Conservation (phyloP, 2,113 vertebrate species). For the Aegypius monachus region DNA sequence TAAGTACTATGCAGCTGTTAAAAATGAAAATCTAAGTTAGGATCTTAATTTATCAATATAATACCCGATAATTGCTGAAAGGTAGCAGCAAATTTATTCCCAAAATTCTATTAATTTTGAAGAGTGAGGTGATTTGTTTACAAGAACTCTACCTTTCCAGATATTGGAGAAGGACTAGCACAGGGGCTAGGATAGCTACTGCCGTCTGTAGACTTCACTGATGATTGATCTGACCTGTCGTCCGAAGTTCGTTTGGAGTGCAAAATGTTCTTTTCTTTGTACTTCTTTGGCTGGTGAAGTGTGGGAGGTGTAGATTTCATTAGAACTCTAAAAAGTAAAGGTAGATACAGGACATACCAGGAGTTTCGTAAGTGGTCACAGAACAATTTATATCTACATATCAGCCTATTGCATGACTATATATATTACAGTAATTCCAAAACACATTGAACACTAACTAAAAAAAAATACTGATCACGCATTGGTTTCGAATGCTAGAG, state of each 20-base stretch:
- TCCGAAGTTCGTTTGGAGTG: slow-evolving; percentile 67
- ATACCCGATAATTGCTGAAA: background rate
- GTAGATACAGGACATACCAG: background rate
- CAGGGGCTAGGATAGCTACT: slow-evolving; percentile 71
- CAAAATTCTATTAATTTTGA: background rate
- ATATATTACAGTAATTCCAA: background rate
- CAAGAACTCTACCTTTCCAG: slow-evolving; percentile 76
- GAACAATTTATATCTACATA: accelerated
- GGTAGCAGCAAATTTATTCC: background rate
- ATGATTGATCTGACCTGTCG: slow-evolving; percentile 70
- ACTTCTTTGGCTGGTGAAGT: slow-evolving; percentile 62
- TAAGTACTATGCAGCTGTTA: background rate
- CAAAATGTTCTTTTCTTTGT: slow-evolving; percentile 68
- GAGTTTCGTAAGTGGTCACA: background rate
- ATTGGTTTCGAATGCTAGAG: background rate
- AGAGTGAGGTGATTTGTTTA: background rate
- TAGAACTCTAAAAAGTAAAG: slow-evolving; percentile 52
- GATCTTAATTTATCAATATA: background rate
- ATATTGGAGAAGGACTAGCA: slow-evolving; percentile 71
- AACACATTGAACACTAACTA: background rate
- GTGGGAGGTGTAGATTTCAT: slow-evolving; percentile 59
- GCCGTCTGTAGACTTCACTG: slow-evolving; percentile 73
- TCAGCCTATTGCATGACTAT: background rate
- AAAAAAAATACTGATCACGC: background rate
- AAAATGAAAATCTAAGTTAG: background rate